Evolutionary conservation across 2,888 invertebrate genomes (phyloP).

Genomic region (Pachymerium ferrugineum): DNA sequence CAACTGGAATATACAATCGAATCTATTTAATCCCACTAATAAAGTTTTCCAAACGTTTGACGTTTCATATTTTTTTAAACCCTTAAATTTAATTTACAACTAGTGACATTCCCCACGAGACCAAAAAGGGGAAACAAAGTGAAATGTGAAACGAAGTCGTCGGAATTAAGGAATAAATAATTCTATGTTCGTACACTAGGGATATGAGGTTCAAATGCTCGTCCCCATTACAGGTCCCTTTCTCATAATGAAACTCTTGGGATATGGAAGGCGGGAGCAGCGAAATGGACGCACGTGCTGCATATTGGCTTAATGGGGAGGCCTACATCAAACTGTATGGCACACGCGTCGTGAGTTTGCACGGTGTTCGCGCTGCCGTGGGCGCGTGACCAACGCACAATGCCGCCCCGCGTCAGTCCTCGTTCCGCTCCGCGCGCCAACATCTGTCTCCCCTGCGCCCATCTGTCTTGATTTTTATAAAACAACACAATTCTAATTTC

Average conservation of each 20-base stretch:
- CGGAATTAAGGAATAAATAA: constrained; percentile 19
- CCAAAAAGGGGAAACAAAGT: not conserved
- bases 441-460: constrained; percentile 26
- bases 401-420: constrained; percentile 30
- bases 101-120: not conserved
- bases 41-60: too few relatives aligned
- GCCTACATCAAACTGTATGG: not conserved
- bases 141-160: constrained; percentile 23
- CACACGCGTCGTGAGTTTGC: constrained; percentile 14
- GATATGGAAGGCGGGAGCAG: not conserved
- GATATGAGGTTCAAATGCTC: constrained; percentile 9
- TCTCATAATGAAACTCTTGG: constrained; percentile 20
- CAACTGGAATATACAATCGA: too few relatives aligned
- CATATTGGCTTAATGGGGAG: constrained; percentile 23
- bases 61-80: not conserved
- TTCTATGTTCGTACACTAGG: constrained; percentile 12
- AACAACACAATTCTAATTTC: constrained; percentile 7
- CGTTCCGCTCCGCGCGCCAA: constrained; percentile 29
- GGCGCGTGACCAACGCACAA: constrained; percentile 33
- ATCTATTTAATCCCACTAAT: too few relatives aligned
- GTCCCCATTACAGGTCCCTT: constrained; percentile 11
- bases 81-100: not conserved
- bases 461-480: constrained; percentile 21
- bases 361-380: constrained; percentile 26
- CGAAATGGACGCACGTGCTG: constrained; percentile 29